Conservation (phyloP, 2,888 invertebrate genomes). For the Drosophila anceps region DNA sequence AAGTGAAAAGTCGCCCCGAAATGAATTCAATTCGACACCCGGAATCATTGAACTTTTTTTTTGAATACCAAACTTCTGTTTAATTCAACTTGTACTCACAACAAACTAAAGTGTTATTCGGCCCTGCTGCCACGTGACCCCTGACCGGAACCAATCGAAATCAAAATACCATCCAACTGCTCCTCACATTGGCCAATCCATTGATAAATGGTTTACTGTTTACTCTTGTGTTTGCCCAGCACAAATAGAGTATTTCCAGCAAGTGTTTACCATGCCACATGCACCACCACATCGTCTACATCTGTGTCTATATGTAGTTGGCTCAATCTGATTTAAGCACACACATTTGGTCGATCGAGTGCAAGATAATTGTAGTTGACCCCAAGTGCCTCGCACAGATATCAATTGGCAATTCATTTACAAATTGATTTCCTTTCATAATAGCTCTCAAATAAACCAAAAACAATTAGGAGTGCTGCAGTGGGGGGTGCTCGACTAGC, state of each 20-base stretch:
- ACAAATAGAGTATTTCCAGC: constrained; percentile 1
- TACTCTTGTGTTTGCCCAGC: constrained; percentile 8
- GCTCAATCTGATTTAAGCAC: neutral
- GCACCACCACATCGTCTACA: neutral
- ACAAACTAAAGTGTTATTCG: neutral
- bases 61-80: constrained; percentile 1
- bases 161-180: neutral
- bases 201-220: constrained; percentile 16
- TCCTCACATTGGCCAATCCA: neutral
- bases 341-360: neutral
- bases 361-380: constrained; percentile 1
- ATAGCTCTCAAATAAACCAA: neutral
- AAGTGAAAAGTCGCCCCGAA: constrained; percentile 11
- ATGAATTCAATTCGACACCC: neutral
- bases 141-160: constrained; percentile 2
- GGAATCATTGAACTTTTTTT: neutral
- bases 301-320: neutral
- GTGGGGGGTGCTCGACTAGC: neutral
- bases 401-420: constrained; percentile 9
- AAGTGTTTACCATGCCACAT: neutral
- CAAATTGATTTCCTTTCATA: constrained; percentile 12
- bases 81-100: neutral
- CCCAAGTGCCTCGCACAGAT: neutral
- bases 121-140: neutral
- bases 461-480: neutral